Evolutionary conservation across 2,888 invertebrate genomes (phyloP).

Genomic region (Choristoneura rosaceana): DNA sequence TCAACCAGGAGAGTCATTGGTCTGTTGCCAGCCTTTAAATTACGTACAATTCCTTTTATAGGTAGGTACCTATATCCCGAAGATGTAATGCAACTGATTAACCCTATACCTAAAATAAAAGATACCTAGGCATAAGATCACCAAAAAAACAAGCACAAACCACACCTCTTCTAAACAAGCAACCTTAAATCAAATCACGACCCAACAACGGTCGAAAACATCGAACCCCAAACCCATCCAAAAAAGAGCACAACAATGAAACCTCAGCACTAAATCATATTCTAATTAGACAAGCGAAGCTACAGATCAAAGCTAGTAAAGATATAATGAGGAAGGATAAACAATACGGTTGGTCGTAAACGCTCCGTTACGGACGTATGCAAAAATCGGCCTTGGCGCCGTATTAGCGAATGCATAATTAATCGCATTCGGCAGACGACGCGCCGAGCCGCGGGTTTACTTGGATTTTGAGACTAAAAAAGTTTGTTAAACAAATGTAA

Average conservation of each 20-base stretch:
- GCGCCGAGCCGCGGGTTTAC: slow-evolving; percentile 41
- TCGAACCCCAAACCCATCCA: neutral
- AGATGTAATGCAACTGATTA: too few species aligned
- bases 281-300: slow-evolving; percentile 6
- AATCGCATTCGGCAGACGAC: slow-evolving; percentile 52
- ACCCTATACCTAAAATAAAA: too few species aligned
- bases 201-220: neutral
- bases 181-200: neutral
- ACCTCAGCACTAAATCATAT: neutral
- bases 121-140: too few species aligned
- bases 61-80: too few species aligned
- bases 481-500: neutral
- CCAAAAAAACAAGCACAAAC: too few species aligned
- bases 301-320: slow-evolving; percentile 28
- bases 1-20: too few species aligned
- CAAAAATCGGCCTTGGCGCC: slow-evolving; percentile 81
- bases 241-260: neutral
- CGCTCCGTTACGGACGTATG: slow-evolving; percentile 72
- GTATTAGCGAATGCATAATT: slow-evolving; percentile 69
- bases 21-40: too few species aligned
- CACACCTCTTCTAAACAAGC: too few species aligned
- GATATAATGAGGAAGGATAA: slow-evolving; percentile 34
- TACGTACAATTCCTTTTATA: too few species aligned
- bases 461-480: slow-evolving; percentile 13
- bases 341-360: slow-evolving; percentile 50